A percentile compares a stretch with the other conserved stretches of the same genome.
phyloP scores from a whole-genome alignment of 2,888 invertebrate species.

The Catocala fraxini region DNA sequence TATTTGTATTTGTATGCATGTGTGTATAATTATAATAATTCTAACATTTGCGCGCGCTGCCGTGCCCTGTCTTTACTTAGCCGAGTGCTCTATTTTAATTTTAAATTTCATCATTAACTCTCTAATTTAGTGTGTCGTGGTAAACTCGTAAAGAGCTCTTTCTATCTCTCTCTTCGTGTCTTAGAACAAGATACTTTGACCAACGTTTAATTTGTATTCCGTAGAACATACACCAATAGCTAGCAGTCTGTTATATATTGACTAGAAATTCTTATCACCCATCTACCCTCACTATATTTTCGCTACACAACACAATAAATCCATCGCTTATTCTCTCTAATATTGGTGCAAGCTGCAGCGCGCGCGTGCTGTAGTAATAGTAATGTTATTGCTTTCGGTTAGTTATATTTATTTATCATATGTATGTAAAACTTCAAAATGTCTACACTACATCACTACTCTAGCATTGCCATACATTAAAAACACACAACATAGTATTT shows the following conservation, averaged over 20 bases:
- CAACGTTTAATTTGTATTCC: not conserved
- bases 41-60: conserved; percentile 80
- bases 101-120: conserved; percentile 8
- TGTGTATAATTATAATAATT: conserved; percentile 78
- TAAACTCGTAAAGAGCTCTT: conserved; percentile 28
- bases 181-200: too few species aligned
- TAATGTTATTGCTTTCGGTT: conserved; percentile 85
- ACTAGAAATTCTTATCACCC: conserved; percentile 11
- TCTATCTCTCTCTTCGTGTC: conserved; percentile 5
- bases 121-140: conserved; percentile 31
- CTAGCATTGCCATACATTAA: conserved; percentile 85
- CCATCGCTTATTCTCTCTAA: conserved; percentile 20
- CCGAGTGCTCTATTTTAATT: conserved; percentile 39
- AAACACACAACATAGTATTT: conserved; percentile 81
- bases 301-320: conserved; percentile 15
- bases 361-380: conserved; percentile 76
- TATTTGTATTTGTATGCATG: conserved; percentile 83
- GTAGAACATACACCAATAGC: not conserved
- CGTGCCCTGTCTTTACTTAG: conserved; percentile 55
- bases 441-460: conserved; percentile 83
- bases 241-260: conserved; percentile 8
- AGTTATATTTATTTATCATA: conserved; percentile 76
- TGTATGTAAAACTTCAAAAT: conserved; percentile 86
- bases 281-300: conserved; percentile 11
- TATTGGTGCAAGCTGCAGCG: conserved; percentile 67